Base-by-base conservation (phyloP, 2,113 vertebrate genomes). In the Benitochromis conjunctus region DNA sequence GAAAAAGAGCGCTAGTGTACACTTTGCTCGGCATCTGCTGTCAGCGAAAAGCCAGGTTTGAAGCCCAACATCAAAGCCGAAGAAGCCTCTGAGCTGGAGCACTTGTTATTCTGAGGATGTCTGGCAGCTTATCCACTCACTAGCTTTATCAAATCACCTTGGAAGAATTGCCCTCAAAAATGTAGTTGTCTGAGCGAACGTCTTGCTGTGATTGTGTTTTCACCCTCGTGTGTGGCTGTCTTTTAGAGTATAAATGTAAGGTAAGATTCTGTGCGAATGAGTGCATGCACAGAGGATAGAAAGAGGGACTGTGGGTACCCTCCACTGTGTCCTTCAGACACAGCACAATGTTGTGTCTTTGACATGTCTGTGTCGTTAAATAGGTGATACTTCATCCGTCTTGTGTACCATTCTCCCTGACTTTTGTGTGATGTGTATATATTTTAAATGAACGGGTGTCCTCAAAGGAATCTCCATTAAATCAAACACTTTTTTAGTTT, bases 71-170 rank as follows among this genome's bases (percentile, higher is more conserved):
- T 95, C 94, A 94, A 95, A 95, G 94, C 84, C 85, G 24, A 82
- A 84, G 86, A 84, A 92, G 92, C 91, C 91, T 92, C 83, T 87
- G 93, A 93, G 92, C 91, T 71, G 60, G 53, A 86, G 90, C 90
- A 92, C 91, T 94, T 95, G 92, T 95, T 95, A 96, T 96, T 96
- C 95, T 62, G 90, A 91, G 88, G 90, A 94, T 83, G 92, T 94
- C 89, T 90, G 85, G 83, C 86, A 91, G 88, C 95, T 95, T 94
- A 95, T 94, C 91, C 93, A 91, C 88, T 93, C 86, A 58, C 89
- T 87, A 81, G 86, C 89, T 93, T 95, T 95, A 95, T 94, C 89
- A 92, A 93, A 94, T 94, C 93, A 94, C 94, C 93, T 94, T 95
- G 94, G 88, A 94, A 92, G 91, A 94, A 93, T 92, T 89, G 41